A percentile compares a stretch with the other conserved stretches of the same genome.
Conservation (phyloP, 1,140 invertebrate genomes). For the Mya arenaria region DNA sequence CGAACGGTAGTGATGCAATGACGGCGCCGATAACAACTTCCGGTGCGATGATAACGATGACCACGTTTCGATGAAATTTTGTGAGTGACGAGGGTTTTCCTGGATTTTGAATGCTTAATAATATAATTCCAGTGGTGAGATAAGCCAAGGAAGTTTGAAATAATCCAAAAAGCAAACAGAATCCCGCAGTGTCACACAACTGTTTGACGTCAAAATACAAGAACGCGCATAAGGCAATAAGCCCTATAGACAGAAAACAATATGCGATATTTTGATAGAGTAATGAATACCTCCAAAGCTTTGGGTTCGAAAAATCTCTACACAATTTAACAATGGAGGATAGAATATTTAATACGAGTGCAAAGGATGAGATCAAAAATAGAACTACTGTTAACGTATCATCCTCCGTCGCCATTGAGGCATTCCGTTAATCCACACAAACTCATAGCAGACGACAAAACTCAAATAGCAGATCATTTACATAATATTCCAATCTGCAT, state of each 20-base stretch:
- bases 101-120: constrained; percentile 45
- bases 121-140: constrained; percentile 43
- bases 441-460: not conserved
- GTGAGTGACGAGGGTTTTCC: constrained; percentile 46
- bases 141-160: constrained; percentile 26
- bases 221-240: constrained; percentile 50
- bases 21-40: constrained; percentile 50
- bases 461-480: not conserved
- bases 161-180: constrained; percentile 62
- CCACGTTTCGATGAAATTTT: constrained; percentile 41
- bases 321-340: constrained; percentile 44
- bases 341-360: constrained; percentile 18
- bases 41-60: constrained; percentile 59
- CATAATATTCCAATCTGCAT: not conserved
- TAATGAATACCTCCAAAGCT: constrained; percentile 61
- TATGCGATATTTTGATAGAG: constrained; percentile 54
- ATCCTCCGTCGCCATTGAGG: constrained; percentile 30
- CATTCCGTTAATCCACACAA: not conserved
- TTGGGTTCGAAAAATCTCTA: constrained; percentile 58
- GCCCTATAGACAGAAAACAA: constrained; percentile 51
- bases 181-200: constrained; percentile 51
- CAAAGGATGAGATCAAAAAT: constrained; percentile 14
- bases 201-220: not conserved
- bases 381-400: constrained; percentile 24
- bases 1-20: constrained; percentile 53